Evolutionary conservation across 1,140 invertebrate species (phyloP), one percentile per base, ranked within the genome.

Genomic region (Sweltsa coloradensis): DNA sequence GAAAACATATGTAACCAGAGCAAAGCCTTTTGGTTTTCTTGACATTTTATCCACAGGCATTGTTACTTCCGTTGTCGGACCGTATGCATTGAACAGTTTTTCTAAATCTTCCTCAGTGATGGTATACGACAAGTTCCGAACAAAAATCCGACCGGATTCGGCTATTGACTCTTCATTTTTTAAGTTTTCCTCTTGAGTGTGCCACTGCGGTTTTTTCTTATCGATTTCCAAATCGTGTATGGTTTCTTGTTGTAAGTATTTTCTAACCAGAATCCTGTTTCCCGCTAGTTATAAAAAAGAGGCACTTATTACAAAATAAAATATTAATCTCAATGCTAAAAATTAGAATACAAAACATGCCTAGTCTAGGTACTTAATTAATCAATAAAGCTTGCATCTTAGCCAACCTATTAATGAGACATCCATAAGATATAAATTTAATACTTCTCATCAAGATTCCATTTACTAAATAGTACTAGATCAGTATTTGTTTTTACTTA

Each of bases 61-160:
- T 64, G 83, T 82, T 0, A 97, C 70, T 68, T 99, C 94, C 6
- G 85, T 75, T 19, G 98, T 48, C 4, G 85, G 83, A 51, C 91
- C 89, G 87, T 45, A 34, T 1, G n/a, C n/a, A n/a, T n/a, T n/a
- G n/a, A n/a, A n/a, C n/a, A n/a, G n/a, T 52, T 74, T 65, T 57
- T 82, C 79, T 11, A 99, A 59, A 57, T 97, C 89, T 51, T 89
- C 81, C 69, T 97, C 92, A 1, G 80, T 93, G 3, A 81, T 78
- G 1, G 81, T n/a, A n/a, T n/a, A 99, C 0, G 89, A 66, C 14
- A 99, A 68, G 73, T 99, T 99, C 52, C 97, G 72, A 9, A 97
- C 72, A 75, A 94, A 99, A 53, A 99, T 85, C 53, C 85, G 76
- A 2, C 96, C 96, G 55, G 92, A 91, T 64, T 92, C 89, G 2